Conservation (phyloP, 2,797 vertebrate genomes). For the Luscinia luscinia region DNA sequence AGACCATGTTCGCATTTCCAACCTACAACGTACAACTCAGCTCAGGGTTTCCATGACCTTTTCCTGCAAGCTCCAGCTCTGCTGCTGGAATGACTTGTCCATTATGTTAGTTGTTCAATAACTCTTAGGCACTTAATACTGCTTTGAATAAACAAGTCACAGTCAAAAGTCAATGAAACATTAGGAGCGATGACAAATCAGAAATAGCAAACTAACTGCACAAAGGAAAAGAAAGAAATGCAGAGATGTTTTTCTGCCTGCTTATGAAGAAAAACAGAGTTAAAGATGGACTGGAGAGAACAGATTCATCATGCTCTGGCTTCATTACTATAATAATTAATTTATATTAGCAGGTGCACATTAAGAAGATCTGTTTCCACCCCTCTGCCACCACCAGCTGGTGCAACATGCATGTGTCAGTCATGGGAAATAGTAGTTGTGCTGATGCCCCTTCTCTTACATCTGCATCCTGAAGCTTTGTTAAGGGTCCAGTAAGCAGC, state of each 20-base stretch:
- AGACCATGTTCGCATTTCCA: neutral
- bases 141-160: slow-evolving; percentile 34
- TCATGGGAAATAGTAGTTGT: neutral
- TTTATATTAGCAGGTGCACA: slow-evolving; percentile 62
- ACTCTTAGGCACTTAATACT: neutral
- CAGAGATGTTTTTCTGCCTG: neutral
- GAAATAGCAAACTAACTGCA: neutral
- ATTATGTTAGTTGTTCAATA: neutral
- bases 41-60: neutral
- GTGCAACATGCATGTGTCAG: neutral
- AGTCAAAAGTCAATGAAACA: slow-evolving; percentile 28
- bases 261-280: neutral
- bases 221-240: slow-evolving; percentile 13
- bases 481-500: neutral
- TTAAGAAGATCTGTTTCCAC: slow-evolving; percentile 51
- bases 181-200: neutral
- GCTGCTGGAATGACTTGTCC: neutral
- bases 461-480: neutral
- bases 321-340: slow-evolving; percentile 53
- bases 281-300: neutral
- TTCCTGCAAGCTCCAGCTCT: neutral
- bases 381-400: slow-evolving; percentile 61
- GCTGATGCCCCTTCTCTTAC: neutral
- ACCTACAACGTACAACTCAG: neutral
- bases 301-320: neutral